Evolutionary conservation across 2,797 vertebrate genomes (phyloP), one percentile per base, ranked within the genome.

Genomic region (Ceyx erithaca): DNA sequence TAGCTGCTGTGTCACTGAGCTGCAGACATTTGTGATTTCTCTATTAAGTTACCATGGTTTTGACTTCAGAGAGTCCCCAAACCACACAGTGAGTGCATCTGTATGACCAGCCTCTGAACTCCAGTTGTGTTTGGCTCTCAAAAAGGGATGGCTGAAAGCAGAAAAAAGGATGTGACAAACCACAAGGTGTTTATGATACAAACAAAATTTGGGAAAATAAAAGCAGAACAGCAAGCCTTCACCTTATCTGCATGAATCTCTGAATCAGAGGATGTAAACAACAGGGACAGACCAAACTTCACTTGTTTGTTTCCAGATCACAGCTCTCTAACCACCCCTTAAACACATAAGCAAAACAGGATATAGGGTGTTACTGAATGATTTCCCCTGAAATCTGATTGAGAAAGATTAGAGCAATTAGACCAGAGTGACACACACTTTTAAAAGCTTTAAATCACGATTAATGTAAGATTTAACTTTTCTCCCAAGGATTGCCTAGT

Each of bases 301-400:
- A 59, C 66, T 89, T 92, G 80, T 92, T 87, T 95, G 80, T 84
- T 93, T 91, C 91, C 64, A 82, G 73, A 87, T 69, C 79, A 52
- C 89, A 90, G 62, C 51, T 4, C 43, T 67, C 73, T 79, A 80
- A 52, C 88, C 52, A 66, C 62, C 45, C 68, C 55, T 80, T 51
- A 62, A 78, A 84, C 57, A 90, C 93, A 96, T 78, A 95, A 85
- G 89, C 77, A 90, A 93, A 96, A 95, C 89, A 97, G 91, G 93
- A 96, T 94, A 93, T 87, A 96, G 92, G 86, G 86, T 93, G 93
- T 95, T 92, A 83, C 86, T 96, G 86, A 93, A 94, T 89, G 64
- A 95, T 95, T 96, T 97, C 92, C 93, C 85, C 87, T 85, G 91
- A 70, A 96, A 89, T 91, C 86, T 96, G 93, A 97, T 95, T 57